phyloP scores from a whole-genome alignment of 2,888 invertebrate species.

The Melinaea marsaeus region DNA sequence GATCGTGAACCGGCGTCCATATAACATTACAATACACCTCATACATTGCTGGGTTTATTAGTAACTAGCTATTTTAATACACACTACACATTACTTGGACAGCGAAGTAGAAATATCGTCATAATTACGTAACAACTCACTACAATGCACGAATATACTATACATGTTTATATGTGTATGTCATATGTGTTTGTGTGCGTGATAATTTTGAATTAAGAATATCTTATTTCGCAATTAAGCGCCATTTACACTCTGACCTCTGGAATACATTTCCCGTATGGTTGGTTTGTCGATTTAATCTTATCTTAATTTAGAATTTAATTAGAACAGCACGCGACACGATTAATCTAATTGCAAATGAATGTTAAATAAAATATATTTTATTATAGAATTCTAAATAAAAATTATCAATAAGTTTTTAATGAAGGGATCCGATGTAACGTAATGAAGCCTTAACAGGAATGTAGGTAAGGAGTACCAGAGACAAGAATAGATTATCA shows the following conservation, averaged over 20 bases:
- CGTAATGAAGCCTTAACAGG: background rate
- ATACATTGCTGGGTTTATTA: conserved; percentile 27
- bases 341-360: no score
- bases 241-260: conserved; percentile 1
- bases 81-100: conserved; percentile 24
- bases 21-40: conserved; percentile 15
- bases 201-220: background rate
- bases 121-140: conserved; percentile 33
- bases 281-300: conserved; percentile 5
- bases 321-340: no score
- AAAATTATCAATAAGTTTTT: no score
- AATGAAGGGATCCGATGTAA: no score
- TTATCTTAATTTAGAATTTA: conserved; percentile 7
- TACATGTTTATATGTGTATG: background rate
- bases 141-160: conserved; percentile 21
- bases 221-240: background rate
- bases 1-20: conserved; percentile 37
- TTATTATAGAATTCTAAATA: no score
- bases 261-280: conserved; percentile 18
- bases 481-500: conserved; percentile 12
- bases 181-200: background rate
- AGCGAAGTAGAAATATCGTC: conserved; percentile 12
- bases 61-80: conserved; percentile 10
- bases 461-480: background rate
- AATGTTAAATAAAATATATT: no score